phyloP scores from a whole-genome alignment of 30 jellyfish, hydroid and myxozoan genomes.

The Turritopsis dohrnii region DNA sequence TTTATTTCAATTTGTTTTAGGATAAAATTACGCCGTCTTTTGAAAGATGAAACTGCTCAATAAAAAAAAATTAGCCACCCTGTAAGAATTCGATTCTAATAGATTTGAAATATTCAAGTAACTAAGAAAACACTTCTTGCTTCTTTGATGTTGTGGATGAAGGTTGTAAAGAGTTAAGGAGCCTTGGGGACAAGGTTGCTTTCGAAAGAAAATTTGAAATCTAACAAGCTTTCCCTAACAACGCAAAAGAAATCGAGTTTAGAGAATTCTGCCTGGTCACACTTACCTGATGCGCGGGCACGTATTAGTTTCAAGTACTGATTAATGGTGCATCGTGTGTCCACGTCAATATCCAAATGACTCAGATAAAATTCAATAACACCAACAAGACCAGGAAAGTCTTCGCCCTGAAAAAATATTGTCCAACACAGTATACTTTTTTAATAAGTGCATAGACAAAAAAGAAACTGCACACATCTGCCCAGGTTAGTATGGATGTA shows the following conservation, averaged over 20 bases:
- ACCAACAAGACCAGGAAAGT: constrained; percentile 81
- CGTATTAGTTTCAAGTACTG: constrained; percentile 77
- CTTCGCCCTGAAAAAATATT: constrained; percentile 34
- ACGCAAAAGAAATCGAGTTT: neutral
- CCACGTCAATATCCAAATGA: constrained; percentile 83
- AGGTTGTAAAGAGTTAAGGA: too few relatives aligned
- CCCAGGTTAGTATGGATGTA: neutral
- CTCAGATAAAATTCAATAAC: constrained; percentile 74
- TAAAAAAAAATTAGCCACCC: too few relatives aligned
- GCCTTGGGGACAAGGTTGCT: too few relatives aligned
- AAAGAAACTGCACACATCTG: too few relatives aligned
- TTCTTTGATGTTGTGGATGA: too few relatives aligned
- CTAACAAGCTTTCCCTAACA: neutral
- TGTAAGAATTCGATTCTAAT: too few relatives aligned
- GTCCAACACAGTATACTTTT: neutral
- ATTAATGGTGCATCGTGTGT: constrained; percentile 86
- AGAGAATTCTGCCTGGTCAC: neutral
- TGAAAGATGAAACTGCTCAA: too few relatives aligned
- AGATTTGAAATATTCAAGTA: too few relatives aligned
- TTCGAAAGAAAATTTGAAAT: too few relatives aligned
- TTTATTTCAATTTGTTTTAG: too few relatives aligned
- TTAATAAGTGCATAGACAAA: neutral
- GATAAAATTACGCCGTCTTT: too few relatives aligned
- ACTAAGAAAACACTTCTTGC: too few relatives aligned
- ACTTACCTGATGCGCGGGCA: constrained; percentile 87